These are phyloP conservation scores for Limnothrissa miodon DNA, from an alignment of 2,113 vertebrate genomes.

Conservation along the genomic window DNA sequence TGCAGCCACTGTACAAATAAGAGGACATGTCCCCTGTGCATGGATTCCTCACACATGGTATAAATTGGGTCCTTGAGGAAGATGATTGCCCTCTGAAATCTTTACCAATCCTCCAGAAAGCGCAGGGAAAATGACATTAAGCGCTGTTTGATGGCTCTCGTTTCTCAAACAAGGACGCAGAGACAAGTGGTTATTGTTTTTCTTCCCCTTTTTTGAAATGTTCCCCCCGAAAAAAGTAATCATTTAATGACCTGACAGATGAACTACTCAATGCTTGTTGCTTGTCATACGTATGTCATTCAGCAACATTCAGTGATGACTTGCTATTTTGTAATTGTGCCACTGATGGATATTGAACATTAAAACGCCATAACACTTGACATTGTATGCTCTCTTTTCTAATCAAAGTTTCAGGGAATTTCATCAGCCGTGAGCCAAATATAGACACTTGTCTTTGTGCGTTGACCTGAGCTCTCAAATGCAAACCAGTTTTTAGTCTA, in stretches of 20 bases:
- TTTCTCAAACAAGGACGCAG: constrained; percentile 15
- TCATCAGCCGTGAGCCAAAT: constrained; percentile 12
- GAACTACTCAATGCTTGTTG: not conserved
- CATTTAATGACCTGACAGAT: constrained; percentile 6
- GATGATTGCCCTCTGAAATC: constrained; percentile 8
- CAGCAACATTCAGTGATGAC: not conserved
- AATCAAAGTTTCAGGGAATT: constrained; percentile 17
- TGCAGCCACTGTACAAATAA: constrained; percentile 7
- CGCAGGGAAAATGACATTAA: not conserved
- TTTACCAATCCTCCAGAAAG: not conserved
- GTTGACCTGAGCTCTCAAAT: constrained; percentile 3
- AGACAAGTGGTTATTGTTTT: constrained; percentile 8
- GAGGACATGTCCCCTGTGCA: not conserved
- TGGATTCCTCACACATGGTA: not conserved
- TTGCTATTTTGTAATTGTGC: constrained; percentile 13
- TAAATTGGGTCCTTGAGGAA: constrained; percentile 16
- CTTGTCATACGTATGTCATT: constrained; percentile 10
- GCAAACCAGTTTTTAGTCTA: not conserved
- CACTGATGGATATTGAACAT: constrained; percentile 11
- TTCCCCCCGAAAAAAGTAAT: constrained; percentile 7
- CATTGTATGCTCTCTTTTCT: constrained; percentile 18
- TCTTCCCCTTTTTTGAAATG: not conserved
- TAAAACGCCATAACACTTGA: constrained; percentile 17
- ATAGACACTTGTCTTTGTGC: not conserved
- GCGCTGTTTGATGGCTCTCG: constrained; percentile 5